Evolutionary conservation across 2,888 invertebrate genomes (phyloP), one percentile per base, ranked within the genome.

Genomic region (Drosophila differens): DNA sequence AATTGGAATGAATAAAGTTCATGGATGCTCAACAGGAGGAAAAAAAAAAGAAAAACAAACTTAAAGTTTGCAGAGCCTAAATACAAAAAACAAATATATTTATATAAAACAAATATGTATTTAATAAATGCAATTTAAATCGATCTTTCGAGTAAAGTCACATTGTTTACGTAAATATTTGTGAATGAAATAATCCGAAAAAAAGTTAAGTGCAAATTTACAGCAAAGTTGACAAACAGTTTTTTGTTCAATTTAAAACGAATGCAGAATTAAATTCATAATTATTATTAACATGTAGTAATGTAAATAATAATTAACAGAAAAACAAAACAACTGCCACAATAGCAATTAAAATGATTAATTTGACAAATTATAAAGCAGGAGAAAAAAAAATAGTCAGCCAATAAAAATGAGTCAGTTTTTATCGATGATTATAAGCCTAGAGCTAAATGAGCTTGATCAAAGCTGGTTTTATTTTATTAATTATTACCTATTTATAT

Each of bases 161-260:
- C 4, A n/a, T 28, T 55, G 3, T 12, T 28, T 14, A 57, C 5
- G 39, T 7, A 28, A 57, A 57, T 39, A 39, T 39, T 39, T 39
- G 28, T 57, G 28, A 39, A 30, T 4, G 16, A 39, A 14, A n/a
- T 39, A 7, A 37, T 4, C 25, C 7, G 22, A 35, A n/a, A 16
- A 25, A 22, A 54, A 35, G 16, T 19, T 47, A 25, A 22, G 33
- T 35, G 10, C 3, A 22, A 44, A 44, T 22, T 44, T 6, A 32
- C 4, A 14, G 16, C 25, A 39, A 57, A n/a, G 9, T 39, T 55
- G 28, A 47, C 16, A 47, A 25, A 9, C 4, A 1, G 19, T 22
- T 44, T 28, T 58, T 58, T 30, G 5, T 62, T 61, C 57, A 73
- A 70, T 65, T 44, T 61, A 73, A 68, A 25, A 0, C 44, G 9